Evolutionary conservation across 37 sponge, comb jelly and placozoan genomes (phyloP), one percentile per base, ranked within the genome.

Genomic region (Bolinopsis microptera): DNA sequence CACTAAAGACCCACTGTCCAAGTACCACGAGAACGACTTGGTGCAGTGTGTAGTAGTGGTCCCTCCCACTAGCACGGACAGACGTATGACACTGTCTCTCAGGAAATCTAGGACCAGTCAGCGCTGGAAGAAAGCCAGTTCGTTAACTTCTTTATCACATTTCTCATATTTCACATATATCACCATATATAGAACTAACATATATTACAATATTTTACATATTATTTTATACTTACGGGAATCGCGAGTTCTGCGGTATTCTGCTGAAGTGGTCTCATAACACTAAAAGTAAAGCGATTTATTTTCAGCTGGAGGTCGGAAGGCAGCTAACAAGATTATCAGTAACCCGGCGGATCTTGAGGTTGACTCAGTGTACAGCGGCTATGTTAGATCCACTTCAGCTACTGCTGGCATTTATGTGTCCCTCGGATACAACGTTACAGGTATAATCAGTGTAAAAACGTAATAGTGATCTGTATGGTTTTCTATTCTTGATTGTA

Each of bases 71-170:
- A 23, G 23, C 13, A 23, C 5, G 23, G 28, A 30, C n/a, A 39
- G 48, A 34, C 41, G 61, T 9, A 35, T 40, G n/a, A 41, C 61
- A 2, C 61, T 86, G 30, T 86, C 90, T 26, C 41, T 39, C 2
- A 38, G 90, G 26, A 38, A 39, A 48, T 41, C 61, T 5, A 38
- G 90, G 48, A 39, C 61, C 22, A 86, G 90, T 27, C 90, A 86
- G 61, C 41, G 90, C 1, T 86, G 90, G 90, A 86, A 86, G 61
- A 86, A 86, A 30, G 35, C 32, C 22, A 48, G 90, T 41, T 16
- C 35, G 37, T 77, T 70, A 13, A 35, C 33, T 77, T 9, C 80
- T 77, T 22, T 32, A 28, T 18, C 5, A 48, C 61, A 48, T 48
- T n/a, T n/a, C n/a, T n/a, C n/a, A n/a, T n/a, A n/a, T n/a, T n/a